Conservation (phyloP, 1,140 invertebrate genomes). For the Tetramorium simillimum region DNA sequence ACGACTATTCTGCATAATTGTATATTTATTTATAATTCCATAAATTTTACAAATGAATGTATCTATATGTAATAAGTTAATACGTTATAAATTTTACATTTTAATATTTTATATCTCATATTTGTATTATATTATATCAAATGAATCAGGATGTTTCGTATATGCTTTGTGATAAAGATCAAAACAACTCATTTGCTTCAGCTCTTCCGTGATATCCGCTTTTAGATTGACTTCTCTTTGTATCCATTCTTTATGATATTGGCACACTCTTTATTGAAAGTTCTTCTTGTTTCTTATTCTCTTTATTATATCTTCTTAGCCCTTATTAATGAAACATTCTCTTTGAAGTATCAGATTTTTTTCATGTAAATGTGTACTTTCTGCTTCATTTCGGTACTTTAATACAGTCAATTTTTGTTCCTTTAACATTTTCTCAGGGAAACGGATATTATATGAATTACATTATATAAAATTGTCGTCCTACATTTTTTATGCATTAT, state of each 20-base stretch:
- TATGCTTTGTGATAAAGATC: conserved; percentile 15
- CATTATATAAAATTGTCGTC: not conserved
- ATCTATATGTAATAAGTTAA: not conserved
- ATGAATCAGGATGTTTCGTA: not conserved
- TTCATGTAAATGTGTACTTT: conserved; percentile 5
- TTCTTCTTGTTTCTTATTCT: not conserved
- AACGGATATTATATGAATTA: not conserved
- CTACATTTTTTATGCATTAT: not conserved
- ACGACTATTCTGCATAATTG: not conserved
- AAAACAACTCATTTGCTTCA: conserved; percentile 3
- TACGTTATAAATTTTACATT: not conserved
- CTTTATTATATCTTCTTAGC: conserved; percentile 33
- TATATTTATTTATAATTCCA: not conserved
- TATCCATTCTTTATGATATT: conserved; percentile 29
- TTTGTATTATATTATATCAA: not conserved
- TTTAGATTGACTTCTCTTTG: conserved; percentile 19
- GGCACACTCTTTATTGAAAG: conserved; percentile 25
- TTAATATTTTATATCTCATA: conserved; percentile 3
- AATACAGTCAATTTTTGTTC: not conserved
- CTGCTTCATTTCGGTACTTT: conserved; percentile 26
- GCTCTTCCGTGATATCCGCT: conserved; percentile 1
- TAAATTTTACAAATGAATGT: conserved; percentile 9
- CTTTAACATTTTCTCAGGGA: not conserved
- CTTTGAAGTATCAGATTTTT: conserved; percentile 37
- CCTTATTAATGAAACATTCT: conserved; percentile 36